Conservation (phyloP, 2,113 vertebrate species). For the Paramisgurnus dabryanus region DNA sequence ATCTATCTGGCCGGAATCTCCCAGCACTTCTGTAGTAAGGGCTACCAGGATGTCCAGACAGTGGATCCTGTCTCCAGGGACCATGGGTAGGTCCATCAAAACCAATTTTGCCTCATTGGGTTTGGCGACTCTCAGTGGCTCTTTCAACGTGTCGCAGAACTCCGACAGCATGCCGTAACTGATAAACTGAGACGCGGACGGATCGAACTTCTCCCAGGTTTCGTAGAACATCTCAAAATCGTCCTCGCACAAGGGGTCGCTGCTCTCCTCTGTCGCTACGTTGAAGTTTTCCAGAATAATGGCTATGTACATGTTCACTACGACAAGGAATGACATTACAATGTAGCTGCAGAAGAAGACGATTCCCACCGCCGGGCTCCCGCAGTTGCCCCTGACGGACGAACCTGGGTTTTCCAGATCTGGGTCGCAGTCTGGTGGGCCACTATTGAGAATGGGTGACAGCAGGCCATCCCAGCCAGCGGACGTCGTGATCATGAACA, state of each 20-base stretch:
- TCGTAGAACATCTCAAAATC: constrained; percentile 99
- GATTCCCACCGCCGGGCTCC: constrained; percentile 85
- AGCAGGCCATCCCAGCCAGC: constrained; percentile 95
- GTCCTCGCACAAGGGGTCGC: constrained; percentile 85
- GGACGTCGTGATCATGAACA: constrained; percentile 93
- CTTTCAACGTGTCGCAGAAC: constrained; percentile 89
- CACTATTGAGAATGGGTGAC: constrained; percentile 85
- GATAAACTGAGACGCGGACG: constrained; percentile 88
- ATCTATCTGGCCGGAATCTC: constrained; percentile 90
- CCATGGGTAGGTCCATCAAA: constrained; percentile 91
- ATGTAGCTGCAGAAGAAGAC: constrained; percentile 94
- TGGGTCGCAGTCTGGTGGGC: constrained; percentile 87
- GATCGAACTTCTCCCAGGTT: constrained; percentile 97
- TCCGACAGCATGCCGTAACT: constrained; percentile 82
- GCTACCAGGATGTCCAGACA: constrained; percentile 94
- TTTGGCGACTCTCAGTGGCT: constrained; percentile 87
- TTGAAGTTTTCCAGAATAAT: constrained; percentile 98
- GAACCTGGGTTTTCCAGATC: constrained; percentile 82
- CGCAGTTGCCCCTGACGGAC: constrained; percentile 80
- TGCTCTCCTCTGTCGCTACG: constrained; percentile 90
- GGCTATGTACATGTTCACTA: constrained; percentile 97
- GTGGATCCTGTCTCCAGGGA: constrained; percentile 93
- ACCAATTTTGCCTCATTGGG: constrained; percentile 90
- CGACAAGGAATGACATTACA: constrained; percentile 91
- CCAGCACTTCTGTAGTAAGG: constrained; percentile 88